A percentile compares a stretch with the other conserved stretches of the same genome.
Evolutionary conservation across 2,797 vertebrate genomes (phyloP).

Genomic region (Sebastes elongatus): DNA sequence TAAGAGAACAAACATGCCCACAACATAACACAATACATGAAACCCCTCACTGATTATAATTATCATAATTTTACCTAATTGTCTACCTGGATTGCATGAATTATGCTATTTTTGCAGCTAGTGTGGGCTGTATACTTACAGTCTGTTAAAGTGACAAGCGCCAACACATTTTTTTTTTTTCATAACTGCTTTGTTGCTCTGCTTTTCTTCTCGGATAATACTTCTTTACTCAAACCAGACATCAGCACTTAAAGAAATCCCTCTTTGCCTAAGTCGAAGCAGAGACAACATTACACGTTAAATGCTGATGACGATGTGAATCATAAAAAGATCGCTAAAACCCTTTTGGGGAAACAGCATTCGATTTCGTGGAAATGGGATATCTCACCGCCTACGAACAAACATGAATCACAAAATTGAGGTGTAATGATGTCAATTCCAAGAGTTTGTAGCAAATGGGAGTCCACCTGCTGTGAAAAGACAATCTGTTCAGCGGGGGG

Average conservation of each 20-base stretch:
- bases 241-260: constrained; percentile 18
- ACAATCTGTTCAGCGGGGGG: constrained; percentile 79
- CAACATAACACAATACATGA: constrained; percentile 32
- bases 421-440: constrained; percentile 89
- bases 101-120: constrained; percentile 68
- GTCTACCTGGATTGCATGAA: constrained; percentile 61
- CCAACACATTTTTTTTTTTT: constrained; percentile 28
- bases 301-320: constrained; percentile 55
- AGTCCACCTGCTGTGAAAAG: constrained; percentile 83
- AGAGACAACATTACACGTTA: constrained; percentile 47
- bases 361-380: constrained; percentile 62
- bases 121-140: constrained; percentile 71
- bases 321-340: constrained; percentile 64
- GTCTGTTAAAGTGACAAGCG: constrained; percentile 59
- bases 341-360: constrained; percentile 51
- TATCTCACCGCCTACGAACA: constrained; percentile 71
- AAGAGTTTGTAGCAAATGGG: constrained; percentile 81
- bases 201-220: constrained; percentile 23
- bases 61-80: constrained; percentile 74
- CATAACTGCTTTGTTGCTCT: constrained; percentile 5
- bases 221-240: constrained; percentile 30
- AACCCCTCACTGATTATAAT: constrained; percentile 66
- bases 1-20: constrained; percentile 11
- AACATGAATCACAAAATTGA: constrained; percentile 83
- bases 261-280: constrained; percentile 18